phyloP scores from a whole-genome alignment of 92 coral and sea anemone genomes.

The Anthopleura xanthogrammica region DNA sequence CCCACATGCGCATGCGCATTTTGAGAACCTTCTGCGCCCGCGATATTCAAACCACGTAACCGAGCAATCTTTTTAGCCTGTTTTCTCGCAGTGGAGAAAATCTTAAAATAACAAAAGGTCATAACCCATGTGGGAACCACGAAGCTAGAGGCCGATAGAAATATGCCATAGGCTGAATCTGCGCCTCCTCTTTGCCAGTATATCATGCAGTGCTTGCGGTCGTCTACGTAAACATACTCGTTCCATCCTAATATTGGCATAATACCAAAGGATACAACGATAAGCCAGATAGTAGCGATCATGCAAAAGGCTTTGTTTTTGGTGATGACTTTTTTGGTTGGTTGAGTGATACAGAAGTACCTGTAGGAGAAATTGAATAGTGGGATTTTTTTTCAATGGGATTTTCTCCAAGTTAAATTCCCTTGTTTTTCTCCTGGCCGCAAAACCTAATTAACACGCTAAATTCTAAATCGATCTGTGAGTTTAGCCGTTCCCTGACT shows the following conservation, averaged over 20 bases:
- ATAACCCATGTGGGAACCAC: slow-evolving; percentile 40
- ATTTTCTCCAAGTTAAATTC: no score
- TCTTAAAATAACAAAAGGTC: slow-evolving; percentile 39
- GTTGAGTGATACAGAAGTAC: slow-evolving; percentile 37
- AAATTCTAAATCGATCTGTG: no score
- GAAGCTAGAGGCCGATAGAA: slow-evolving; percentile 37
- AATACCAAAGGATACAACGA: slow-evolving; percentile 14
- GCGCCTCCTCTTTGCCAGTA: slow-evolving; percentile 38
- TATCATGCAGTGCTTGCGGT: slow-evolving; percentile 43
- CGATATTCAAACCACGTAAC: background rate
- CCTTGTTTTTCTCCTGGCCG: no score
- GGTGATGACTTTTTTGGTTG: slow-evolving; percentile 36
- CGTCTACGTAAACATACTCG: slow-evolving; percentile 33
- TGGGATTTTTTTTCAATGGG: background rate
- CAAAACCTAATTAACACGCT: no score
- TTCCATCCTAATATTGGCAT: slow-evolving; percentile 44
- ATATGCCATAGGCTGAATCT: slow-evolving; percentile 35
- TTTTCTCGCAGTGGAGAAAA: slow-evolving; percentile 26
- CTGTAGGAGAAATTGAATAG: background rate
- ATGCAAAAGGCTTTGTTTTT: slow-evolving; percentile 23
- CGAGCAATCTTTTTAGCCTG: slow-evolving; percentile 29
- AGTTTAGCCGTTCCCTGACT: no score
- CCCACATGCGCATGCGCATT: slow-evolving; percentile 1
- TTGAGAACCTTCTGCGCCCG: background rate
- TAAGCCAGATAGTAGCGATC: slow-evolving; percentile 31